Evolutionary conservation across 2,113 vertebrate species (phyloP), one percentile per base, ranked within the genome.

Genomic region (Junco hyemalis): DNA sequence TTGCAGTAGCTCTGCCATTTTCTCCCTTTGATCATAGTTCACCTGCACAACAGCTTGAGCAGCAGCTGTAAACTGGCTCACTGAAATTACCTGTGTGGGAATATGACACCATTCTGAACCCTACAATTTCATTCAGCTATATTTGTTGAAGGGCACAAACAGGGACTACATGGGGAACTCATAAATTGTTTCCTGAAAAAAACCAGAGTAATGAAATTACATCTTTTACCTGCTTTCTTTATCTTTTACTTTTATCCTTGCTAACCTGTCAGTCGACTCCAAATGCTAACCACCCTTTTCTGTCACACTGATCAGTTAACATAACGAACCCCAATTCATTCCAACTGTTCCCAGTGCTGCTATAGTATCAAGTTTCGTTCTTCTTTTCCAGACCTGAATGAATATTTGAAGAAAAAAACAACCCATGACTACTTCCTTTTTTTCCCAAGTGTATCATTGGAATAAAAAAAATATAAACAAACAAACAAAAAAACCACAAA

Each of bases 31-130:
- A 95, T 96, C 95, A 73, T 12, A 82, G 74, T 24, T 95, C 79
- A 95, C 82, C 92, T 94, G 79, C 69, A 57, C 71, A 94, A 70
- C 93, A 94, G 90, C 90, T 92, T 90, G 88, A 80, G 54, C 23
- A 92, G 59, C 92, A 96, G 90, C 88, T 96, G 95, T 69, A 80
- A 94, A 86, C 36, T 69, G 82, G 20, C 28, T 77, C 74, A 77
- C 48, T 65, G 59, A 94, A 92, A 90, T 94, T 93, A 80, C 45
- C 35, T 90, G 57, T 51, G 11, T 12, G 15, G 90, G 50, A 96
- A 96, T 65, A 92, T 65, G 92, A 96, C 66, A 94, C 71, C 36
- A 6, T 92, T 93, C 80, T 80, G 40, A 69, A 21, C 63, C 63
- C 21, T 69, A 12, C 22, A 68, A n/a, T 66, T 86, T 83, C 69